Evolutionary conservation across 2,113 vertebrate genomes (phyloP), one percentile per base, ranked within the genome.

Genomic region (Strix uralensis): DNA sequence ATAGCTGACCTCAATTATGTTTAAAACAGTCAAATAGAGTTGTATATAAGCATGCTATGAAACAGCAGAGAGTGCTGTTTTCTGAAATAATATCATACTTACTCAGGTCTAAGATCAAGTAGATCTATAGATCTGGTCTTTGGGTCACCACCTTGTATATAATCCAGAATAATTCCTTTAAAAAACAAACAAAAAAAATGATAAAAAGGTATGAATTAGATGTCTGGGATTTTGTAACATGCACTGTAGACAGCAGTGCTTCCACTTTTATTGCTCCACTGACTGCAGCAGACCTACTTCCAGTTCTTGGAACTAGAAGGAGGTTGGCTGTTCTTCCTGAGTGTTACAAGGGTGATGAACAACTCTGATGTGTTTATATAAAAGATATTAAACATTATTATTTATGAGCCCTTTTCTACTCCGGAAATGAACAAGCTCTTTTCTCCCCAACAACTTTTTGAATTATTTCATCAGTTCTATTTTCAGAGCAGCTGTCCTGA

Each of bases 101-200:
- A 99, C 99, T 97, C 96, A 77, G 98, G 97, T 62, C 88, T 98
- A 75, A 99, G 98, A 90, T 99, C 97, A 59, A 99, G 97, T 51
- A 99, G 97, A 92, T 99, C 99, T 84, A 99, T 99, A 46, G 98
- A 99, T 98, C 97, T 99, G 52, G 98, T 99, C 95, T 98, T 99
- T 71, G 98, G 32, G 71, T 98, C 95, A 46, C 98, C 99, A 62
- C 66, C 95, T 97, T 98, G 98, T 52, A 99, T 98, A 84, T 99
- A 99, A 82, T 99, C 99, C 94, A 99, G 92, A 96, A 99, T 98
- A 96, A 99, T 99, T 85, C 99, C 99, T 99, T 74, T 34, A 36
- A 72, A 92, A 55, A 86, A 73, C 38, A 55, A 86, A 73, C 38
- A 51, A 12, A 46, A 85, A 32, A 40, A 38, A 69, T 27, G 36